Evolutionary conservation across 2,888 invertebrate genomes (phyloP), one percentile per base, ranked within the genome.

Genomic region (Oxyteleia sp.): DNA sequence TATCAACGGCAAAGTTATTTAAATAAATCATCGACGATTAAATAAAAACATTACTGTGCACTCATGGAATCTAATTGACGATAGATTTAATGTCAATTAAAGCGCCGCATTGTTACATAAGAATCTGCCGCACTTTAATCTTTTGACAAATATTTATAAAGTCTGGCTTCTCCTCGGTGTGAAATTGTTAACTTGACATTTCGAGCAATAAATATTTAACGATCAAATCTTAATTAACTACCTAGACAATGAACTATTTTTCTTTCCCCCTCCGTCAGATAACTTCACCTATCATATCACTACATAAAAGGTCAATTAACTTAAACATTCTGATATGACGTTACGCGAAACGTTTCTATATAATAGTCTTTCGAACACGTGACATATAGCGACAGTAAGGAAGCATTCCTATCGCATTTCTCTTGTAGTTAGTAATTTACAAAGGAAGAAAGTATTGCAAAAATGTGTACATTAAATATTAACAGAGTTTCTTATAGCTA

Each of bases 231-330:
- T 59, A 59, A 59, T 63, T 47, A 63, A 63, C 32, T 47, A 63
- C 47, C 63, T 63, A 63, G 63, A 35, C 63, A 63, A 13, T 63
- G 47, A 47, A 63, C 61, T 29, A 61, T 45, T 61, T 38, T 38
- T 55, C 38, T 38, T 38, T 18, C n/a, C n/a, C n/a, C n/a, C n/a
- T 11, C 15, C 20, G 10, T 4, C 1, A n/a, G 41, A 63, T 63
- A 32, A 26, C 18, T 47, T 32, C 5, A 35, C 32, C 18, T 35
- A 32, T 20, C n/a, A 4, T 32, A 18, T 63, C 63, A 2, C 4
- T 35, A 61, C 61, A 61, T 45, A 45, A 61, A 45, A 61, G 45
- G 29, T 45, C 45, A 61, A 16, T 61, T 61, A 61, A 61, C 45
- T 61, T 15, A 29, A 59, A 41, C 26, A 43, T 13, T 23, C n/a